Evolutionary conservation across 1,140 invertebrate species (phyloP).

Genomic region (Xylocopa sonorina): DNA sequence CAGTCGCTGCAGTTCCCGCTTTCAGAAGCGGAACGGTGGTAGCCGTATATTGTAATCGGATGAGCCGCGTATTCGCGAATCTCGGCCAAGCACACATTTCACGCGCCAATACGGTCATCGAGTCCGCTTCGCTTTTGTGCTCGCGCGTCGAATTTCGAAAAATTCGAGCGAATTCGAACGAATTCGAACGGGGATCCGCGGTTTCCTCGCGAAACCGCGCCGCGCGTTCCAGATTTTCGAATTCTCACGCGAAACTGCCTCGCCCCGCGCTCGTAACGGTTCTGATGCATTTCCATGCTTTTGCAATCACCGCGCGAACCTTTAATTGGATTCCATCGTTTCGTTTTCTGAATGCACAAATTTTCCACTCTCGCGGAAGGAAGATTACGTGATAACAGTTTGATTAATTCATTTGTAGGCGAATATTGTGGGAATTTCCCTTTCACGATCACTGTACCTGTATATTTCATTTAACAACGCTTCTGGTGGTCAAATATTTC

Average conservation of each 20-base stretch:
- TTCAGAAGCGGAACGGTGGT: constrained; percentile 2
- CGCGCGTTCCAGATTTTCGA: not conserved
- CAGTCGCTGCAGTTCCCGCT: not conserved
- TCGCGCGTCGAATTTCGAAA: constrained; percentile 1
- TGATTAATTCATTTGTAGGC: too few relatives aligned
- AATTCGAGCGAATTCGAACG: not conserved
- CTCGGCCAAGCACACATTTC: constrained; percentile 41
- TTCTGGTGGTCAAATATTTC: too few relatives aligned
- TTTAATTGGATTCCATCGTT: too few relatives aligned
- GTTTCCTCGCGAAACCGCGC: not conserved
- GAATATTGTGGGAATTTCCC: too few relatives aligned
- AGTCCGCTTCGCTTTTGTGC: constrained; percentile 30
- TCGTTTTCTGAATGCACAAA: too few relatives aligned
- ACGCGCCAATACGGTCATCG: constrained; percentile 35
- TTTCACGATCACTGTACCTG: too few relatives aligned
- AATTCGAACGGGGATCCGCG: too few relatives aligned
- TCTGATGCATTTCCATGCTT: not conserved
- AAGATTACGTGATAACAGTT: too few relatives aligned
- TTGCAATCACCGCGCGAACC: too few relatives aligned
- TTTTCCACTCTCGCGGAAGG: too few relatives aligned
- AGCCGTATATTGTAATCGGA: constrained; percentile 28
- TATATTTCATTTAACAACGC: too few relatives aligned
- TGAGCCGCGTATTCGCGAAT: constrained; percentile 30
- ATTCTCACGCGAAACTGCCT: not conserved
- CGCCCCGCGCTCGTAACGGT: not conserved